Conservation (phyloP, 2,888 invertebrate genomes). For the Hymenopus coronatus region DNA sequence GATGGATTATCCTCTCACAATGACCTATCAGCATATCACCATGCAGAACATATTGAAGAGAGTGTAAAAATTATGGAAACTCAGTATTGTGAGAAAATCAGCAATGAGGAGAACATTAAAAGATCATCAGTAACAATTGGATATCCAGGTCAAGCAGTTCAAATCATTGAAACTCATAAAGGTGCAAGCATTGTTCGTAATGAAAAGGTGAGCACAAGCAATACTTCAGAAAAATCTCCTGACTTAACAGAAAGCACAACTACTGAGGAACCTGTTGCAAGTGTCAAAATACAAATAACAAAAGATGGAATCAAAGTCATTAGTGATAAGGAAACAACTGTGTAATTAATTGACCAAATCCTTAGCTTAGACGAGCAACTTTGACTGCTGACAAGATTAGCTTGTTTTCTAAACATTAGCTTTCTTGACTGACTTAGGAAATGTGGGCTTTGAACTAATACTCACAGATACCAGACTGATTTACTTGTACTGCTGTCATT, state of each 20-base stretch:
- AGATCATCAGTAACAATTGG: conserved; percentile 28
- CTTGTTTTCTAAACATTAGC: not conserved
- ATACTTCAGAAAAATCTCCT: conserved; percentile 3
- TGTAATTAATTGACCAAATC: conserved; percentile 43
- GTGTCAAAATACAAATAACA: conserved; percentile 70
- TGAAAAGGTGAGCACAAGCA: conserved; percentile 31
- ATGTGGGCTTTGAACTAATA: too few species aligned
- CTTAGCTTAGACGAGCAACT: not conserved
- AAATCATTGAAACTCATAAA: conserved; percentile 32
- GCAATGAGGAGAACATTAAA: conserved; percentile 34
- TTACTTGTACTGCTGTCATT: too few species aligned
- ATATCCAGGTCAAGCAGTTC: conserved; percentile 36
- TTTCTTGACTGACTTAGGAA: too few species aligned
- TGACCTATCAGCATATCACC: conserved; percentile 31
- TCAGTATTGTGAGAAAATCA: conserved; percentile 12
- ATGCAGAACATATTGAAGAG: conserved; percentile 44
- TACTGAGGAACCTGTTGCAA: conserved; percentile 49
- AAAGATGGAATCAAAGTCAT: conserved; percentile 77
- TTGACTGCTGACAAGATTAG: not conserved
- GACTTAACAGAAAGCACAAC: not conserved
- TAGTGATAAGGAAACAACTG: conserved; percentile 74
- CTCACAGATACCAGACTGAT: too few species aligned
- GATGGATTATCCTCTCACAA: not conserved
- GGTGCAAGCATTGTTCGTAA: conserved; percentile 26
- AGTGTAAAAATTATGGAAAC: conserved; percentile 40